A percentile compares a stretch with the other conserved stretches of the same genome.
These are phyloP conservation scores for Elysia chlorotica DNA, from an alignment of 1,140 invertebrate genomes.

Conservation along the genomic window DNA sequence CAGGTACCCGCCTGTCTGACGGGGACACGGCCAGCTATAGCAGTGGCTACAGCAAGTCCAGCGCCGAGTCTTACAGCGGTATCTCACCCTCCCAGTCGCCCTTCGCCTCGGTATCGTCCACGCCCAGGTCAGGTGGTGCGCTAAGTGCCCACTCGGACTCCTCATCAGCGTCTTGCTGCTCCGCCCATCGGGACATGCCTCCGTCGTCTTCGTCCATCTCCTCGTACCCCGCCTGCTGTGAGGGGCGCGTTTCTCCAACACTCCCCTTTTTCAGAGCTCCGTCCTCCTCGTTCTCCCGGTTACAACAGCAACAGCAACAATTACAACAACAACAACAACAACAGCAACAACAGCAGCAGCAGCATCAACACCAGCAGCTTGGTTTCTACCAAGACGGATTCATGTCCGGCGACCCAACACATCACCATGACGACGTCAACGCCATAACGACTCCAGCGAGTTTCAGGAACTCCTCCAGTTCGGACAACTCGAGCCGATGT, in stretches of 20 bases:
- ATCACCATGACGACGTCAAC: background rate
- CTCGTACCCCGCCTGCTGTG: too few relatives aligned
- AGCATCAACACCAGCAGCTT: background rate
- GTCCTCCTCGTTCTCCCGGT: conserved; percentile 3
- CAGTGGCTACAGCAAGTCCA: conserved; percentile 20
- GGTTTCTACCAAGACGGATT: too few relatives aligned
- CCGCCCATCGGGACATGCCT: background rate
- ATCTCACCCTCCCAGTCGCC: conserved; percentile 14
- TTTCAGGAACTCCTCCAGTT: conserved; percentile 8
- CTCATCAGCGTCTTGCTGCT: background rate
- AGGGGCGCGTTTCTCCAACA: too few relatives aligned
- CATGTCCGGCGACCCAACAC: too few relatives aligned
- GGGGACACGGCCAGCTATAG: conserved; percentile 18
- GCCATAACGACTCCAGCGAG: background rate
- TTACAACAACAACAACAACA: background rate
- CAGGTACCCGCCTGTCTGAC: conserved; percentile 16
- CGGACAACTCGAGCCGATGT: background rate
- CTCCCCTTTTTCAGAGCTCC: too few relatives aligned
- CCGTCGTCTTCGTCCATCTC: too few relatives aligned
- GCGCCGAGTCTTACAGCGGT: conserved; percentile 4
- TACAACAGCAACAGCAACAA: conserved; percentile 1
- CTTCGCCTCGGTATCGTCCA: conserved; percentile 1
- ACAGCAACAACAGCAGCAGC: background rate
- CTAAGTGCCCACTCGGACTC: conserved; percentile 3
- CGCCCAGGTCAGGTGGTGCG: background rate